Conservation (phyloP, 2,797 vertebrate genomes). For the Sphenopsis melanotis region DNA sequence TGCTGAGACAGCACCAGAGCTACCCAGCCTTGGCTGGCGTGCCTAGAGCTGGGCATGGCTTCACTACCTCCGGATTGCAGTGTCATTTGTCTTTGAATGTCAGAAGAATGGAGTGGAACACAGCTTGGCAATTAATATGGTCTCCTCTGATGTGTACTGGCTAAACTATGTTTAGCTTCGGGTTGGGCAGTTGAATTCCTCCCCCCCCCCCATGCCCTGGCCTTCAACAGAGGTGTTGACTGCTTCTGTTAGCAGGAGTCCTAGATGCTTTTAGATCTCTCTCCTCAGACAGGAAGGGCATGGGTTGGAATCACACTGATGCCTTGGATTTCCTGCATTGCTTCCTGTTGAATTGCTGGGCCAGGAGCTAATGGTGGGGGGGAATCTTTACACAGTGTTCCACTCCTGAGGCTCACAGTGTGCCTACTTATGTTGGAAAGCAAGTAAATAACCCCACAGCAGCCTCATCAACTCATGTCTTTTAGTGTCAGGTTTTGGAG, state of each 20-base stretch:
- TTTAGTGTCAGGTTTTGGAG: neutral
- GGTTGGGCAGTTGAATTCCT: neutral
- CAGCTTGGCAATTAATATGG: neutral
- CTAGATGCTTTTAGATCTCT: slow-evolving; percentile 12
- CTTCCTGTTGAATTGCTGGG: slow-evolving; percentile 28
- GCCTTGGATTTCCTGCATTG: slow-evolving; percentile 65
- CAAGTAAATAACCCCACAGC: neutral
- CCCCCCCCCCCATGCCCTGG: rapidly evolving
- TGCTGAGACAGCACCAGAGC: neutral
- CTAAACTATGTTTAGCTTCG: neutral
- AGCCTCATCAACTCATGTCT: neutral
- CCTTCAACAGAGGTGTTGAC: slow-evolving; percentile 1
- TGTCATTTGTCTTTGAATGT: neutral
- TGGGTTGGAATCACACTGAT: slow-evolving; percentile 16
- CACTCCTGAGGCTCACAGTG: rapidly evolving
- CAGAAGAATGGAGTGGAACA: neutral
- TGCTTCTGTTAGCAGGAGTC: slow-evolving; percentile 4
- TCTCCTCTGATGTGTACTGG: neutral
- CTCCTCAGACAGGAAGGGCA: slow-evolving; percentile 51
- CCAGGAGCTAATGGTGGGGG: neutral
- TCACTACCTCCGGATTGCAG: neutral
- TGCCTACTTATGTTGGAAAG: neutral
- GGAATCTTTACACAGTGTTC: neutral
- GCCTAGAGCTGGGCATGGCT: neutral
- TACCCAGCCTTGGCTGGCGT: neutral